These are phyloP conservation scores for Papio anubis DNA, from an alignment of 2,113 vertebrate genomes.

Conservation along the genomic window DNA sequence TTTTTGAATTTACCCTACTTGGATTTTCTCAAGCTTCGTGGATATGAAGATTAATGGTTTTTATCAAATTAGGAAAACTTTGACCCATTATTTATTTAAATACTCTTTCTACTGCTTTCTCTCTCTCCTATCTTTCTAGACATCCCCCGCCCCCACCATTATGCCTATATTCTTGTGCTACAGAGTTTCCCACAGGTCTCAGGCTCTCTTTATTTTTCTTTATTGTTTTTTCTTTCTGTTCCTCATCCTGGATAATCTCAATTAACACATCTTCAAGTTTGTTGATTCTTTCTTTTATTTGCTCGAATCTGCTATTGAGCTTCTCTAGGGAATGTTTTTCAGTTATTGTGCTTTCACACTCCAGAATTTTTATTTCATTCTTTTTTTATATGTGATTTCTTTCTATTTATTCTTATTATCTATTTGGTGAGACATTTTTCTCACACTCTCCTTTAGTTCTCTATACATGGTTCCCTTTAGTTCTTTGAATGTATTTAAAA, in stretches of 20 bases:
- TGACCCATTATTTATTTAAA: not conserved
- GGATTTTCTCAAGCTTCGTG: not conserved
- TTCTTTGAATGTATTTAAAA: not conserved
- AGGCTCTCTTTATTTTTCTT: not conserved
- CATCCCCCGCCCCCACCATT: not conserved
- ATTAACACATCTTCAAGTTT: not conserved
- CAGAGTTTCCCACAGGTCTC: not conserved
- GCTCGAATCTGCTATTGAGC: not conserved
- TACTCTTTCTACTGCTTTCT: not conserved
- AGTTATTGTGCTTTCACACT: not conserved
- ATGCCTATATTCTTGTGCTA: not conserved
- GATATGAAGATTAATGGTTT: not conserved
- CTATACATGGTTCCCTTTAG: not conserved
- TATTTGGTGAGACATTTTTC: not conserved
- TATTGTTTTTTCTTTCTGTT: not conserved
- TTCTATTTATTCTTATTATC: not conserved
- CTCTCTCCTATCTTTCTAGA: not conserved
- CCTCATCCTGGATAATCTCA: not conserved
- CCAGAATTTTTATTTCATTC: not conserved
- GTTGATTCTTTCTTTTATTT: not conserved
- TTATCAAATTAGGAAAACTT: not conserved
- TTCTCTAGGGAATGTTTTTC: not conserved
- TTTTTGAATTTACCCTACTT: not conserved
- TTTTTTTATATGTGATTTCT: not conserved
- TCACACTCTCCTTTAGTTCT: not conserved